Conservation (phyloP, 2,797 vertebrate genomes). For the Threskiornis aethiopicus region DNA sequence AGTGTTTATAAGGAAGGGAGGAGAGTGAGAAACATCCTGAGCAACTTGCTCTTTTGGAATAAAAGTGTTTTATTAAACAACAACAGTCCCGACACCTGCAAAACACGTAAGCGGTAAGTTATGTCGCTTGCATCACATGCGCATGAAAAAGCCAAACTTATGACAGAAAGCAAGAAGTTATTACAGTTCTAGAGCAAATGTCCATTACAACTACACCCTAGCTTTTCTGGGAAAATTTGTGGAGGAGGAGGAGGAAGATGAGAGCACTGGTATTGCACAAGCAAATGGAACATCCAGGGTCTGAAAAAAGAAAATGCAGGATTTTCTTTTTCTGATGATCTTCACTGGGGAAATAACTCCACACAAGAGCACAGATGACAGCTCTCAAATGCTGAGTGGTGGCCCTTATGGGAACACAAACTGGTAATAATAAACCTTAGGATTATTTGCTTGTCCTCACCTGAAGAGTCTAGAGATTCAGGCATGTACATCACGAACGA, state of each 20-base stretch:
- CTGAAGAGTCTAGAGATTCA: not conserved
- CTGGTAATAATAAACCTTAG: not conserved
- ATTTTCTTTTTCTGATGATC: not conserved
- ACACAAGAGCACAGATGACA: fast-evolving
- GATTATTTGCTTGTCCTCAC: not conserved
- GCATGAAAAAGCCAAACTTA: not conserved
- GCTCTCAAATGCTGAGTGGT: not conserved
- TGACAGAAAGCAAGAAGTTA: not conserved
- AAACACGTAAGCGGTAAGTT: not conserved
- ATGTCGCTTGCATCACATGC: not conserved
- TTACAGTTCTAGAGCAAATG: not conserved
- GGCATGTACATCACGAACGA: not conserved
- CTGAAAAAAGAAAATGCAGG: not conserved
- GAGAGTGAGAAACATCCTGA: not conserved
- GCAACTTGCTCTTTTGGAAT: not conserved
- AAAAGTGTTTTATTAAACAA: not conserved
- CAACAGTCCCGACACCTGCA: not conserved
- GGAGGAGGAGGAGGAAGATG: not conserved
- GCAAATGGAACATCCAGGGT: not conserved
- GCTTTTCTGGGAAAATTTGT: not conserved
- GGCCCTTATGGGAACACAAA: not conserved
- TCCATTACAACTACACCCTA: not conserved
- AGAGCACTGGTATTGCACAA: not conserved
- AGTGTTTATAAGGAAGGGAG: not conserved
- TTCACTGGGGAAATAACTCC: not conserved